phyloP scores from a whole-genome alignment of 2,888 invertebrate genomes.

The Embidobia sp. region DNA sequence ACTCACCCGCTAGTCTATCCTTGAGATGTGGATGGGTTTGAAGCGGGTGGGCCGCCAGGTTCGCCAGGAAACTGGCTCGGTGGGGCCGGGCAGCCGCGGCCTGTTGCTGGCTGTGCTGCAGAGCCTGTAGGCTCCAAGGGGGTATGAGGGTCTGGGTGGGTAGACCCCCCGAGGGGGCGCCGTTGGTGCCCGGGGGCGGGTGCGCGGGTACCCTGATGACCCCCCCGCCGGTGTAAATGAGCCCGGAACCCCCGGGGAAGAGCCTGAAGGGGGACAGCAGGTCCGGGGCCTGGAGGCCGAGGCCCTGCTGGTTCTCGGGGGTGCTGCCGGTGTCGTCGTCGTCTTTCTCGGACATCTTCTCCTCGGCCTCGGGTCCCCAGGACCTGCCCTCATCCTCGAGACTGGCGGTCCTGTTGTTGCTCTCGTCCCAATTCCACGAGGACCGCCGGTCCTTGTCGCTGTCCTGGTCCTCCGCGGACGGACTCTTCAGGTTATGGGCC shows the following conservation, averaged over 20 bases:
- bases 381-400: constrained; percentile 76
- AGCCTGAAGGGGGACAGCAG: constrained; percentile 71
- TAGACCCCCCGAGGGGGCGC: constrained; percentile 68
- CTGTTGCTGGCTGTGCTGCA: constrained; percentile 77
- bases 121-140: constrained; percentile 74
- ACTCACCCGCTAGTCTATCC: constrained; percentile 78
- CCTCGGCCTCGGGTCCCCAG: constrained; percentile 77
- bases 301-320: constrained; percentile 72
- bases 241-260: constrained; percentile 76
- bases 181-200: constrained; percentile 84
- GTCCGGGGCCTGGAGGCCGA: constrained; percentile 60
- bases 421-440: constrained; percentile 76
- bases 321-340: constrained; percentile 78
- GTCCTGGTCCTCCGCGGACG: constrained; percentile 75
- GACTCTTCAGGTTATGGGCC: constrained; percentile 73
- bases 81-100: constrained; percentile 78
- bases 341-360: constrained; percentile 77
- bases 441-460: constrained; percentile 77
- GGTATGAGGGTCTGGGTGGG: constrained; percentile 74
- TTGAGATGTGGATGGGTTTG: constrained; percentile 80
- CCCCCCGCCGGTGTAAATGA: constrained; percentile 84
- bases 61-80: constrained; percentile 78
- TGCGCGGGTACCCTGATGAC: constrained; percentile 93
- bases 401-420: constrained; percentile 70
- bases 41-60: constrained; percentile 79